Base-by-base conservation (phyloP, 2,797 vertebrate species). In the Delichon dasypus region DNA sequence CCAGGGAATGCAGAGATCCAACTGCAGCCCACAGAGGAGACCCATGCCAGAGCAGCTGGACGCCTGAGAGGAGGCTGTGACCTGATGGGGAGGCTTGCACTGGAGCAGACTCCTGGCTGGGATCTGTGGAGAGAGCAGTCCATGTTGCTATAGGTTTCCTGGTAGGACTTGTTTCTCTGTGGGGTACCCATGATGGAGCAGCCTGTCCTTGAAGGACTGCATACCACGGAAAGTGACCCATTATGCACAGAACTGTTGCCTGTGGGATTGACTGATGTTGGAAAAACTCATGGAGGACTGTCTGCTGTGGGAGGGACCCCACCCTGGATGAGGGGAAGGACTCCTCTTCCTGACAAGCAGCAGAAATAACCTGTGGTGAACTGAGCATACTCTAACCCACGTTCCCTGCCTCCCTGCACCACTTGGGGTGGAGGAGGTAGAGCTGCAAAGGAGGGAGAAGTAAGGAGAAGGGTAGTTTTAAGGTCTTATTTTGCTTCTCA, bases 11-110 rank as follows among this genome's bases (percentile, higher is more conserved):
- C 42, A 48, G 34, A 73, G 25, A 65, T 34, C 13, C 70, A 48
- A 16, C 70, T 57, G 58, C 29, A 64, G 42, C 30, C 30, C 0
- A 0, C 0, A 30, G 36, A 34, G 45, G 18, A 60, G 32, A 0
- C 22, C 18, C 53, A 36, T 0, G 2, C 45, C 2, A 4, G 36
- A 51, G 53, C 36, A 51, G 14, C 14, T 4, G 34, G 13, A 6
- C 25, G 16, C 5, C 26, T 34, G 7, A 21, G 16, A 65, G 0
- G 34, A 48, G 51, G 13, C 21, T 48, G 60, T 42, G 51, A 50
- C 7, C 4, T 4, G 0, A 7, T 16, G 34, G 21, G 23, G n/a
- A 55, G 8, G 3, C 34, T 29, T 1, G 1, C 16, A 42, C 50
- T 47, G 38, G 45, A 44, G 13, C 26, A 70, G 32, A 38, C 8